Evolutionary conservation across 1,140 invertebrate species (phyloP), one percentile per base, ranked within the genome.

Genomic region (Lepidurus couesii): DNA sequence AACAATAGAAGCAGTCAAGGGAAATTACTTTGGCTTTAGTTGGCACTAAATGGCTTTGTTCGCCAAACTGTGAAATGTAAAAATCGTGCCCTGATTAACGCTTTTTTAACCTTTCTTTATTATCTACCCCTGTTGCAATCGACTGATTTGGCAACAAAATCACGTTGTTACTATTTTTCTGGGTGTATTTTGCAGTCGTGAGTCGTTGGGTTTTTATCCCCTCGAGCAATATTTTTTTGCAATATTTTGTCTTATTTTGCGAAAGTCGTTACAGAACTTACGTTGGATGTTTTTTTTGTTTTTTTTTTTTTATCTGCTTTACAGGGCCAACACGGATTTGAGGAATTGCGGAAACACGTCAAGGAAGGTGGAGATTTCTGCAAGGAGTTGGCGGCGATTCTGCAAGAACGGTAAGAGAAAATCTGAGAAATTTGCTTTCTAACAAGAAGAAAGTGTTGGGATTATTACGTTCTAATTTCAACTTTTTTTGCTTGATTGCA

Each of bases 351-450:
- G 79, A 90, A 92, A 80, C 95, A 95, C 84, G 92, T 98, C 80
- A 96, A 96, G 85, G 94, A 96, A 85, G 95, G 95, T 24, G 93
- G 93, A 74, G 95, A 98, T 84, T 96, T 97, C 83, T 95, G 93
- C 86, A 97, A 97, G 84, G 95, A 97, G 83, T 87, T 98, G 42
- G 90, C 93, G 1, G 86, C 90, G 53, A 93, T 97, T 81, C 86
- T 97, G 78, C 93, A 96, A 85, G 95, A 98, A 87, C 93, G 95
- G 95, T 96, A 86, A 73, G 44, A 73, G 21, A 26, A 75, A 75
- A 21, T 13, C 2, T 7, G 75, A 44, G 42, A 75, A 75, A 75
- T 10, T 44, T 11, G 42, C 75, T 75, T 75, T 75, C 75, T 42
- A 26, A 34, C 24, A 26, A 75, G 44, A 75, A 21, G n/a, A 65